A percentile compares a stretch with the other conserved stretches of the same genome.
Evolutionary conservation across 2,888 invertebrate genomes (phyloP).

Genomic region (Meta bourneti): DNA sequence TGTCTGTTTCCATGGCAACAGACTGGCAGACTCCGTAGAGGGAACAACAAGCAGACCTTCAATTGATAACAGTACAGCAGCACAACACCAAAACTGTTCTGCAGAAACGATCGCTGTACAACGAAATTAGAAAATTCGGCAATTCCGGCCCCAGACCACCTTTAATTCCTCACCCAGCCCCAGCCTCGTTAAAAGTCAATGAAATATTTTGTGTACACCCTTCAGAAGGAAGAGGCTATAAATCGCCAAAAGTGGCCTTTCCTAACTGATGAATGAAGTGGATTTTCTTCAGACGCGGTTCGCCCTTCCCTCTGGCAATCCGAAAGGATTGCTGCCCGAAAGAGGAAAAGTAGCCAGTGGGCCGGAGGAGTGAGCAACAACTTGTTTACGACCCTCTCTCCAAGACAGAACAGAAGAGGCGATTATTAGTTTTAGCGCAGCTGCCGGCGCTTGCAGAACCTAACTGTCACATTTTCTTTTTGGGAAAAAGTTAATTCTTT

Average conservation of each 20-base stretch:
- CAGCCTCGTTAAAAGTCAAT: neutral
- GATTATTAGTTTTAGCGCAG: too few species aligned
- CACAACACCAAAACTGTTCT: too few species aligned
- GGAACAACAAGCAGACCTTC: too few species aligned
- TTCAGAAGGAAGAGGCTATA: slow-evolving; percentile 10
- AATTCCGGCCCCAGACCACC: neutral
- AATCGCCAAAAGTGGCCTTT: slow-evolving; percentile 61
- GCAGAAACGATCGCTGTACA: too few species aligned
- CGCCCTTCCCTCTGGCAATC: slow-evolving; percentile 65
- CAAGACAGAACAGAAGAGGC: neutral
- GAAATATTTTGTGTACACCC: neutral
- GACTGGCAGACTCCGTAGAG: too few species aligned
- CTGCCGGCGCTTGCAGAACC: too few species aligned
- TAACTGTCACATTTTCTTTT: neutral
- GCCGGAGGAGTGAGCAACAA: slow-evolving; percentile 18
- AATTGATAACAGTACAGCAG: too few species aligned
- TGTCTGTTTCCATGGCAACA: too few species aligned
- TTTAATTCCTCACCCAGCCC: neutral
- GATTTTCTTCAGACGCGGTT: slow-evolving; percentile 34
- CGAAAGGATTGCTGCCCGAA: neutral
- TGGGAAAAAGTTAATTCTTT: neutral
- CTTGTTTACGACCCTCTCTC: slow-evolving; percentile 36
- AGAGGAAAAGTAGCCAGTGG: slow-evolving; percentile 24
- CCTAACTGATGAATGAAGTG: slow-evolving; percentile 12
- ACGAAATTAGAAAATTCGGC: too few species aligned